A percentile compares a stretch with the other conserved stretches of the same genome.
These are phyloP conservation scores for Pandemis corylana DNA, from an alignment of 2,888 invertebrate species.

Conservation along the genomic window DNA sequence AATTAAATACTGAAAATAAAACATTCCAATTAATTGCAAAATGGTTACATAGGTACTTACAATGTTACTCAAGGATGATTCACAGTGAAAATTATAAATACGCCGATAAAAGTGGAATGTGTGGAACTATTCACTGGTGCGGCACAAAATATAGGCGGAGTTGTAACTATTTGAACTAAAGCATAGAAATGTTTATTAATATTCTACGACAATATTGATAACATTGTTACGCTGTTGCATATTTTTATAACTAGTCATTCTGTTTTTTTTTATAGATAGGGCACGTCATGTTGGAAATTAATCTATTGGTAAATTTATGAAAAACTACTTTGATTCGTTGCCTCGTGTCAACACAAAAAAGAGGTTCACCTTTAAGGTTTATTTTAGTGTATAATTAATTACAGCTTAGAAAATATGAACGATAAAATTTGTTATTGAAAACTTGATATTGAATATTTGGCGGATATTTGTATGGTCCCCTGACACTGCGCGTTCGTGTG, in stretches of 20 bases:
- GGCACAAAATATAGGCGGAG: slow-evolving; percentile 26
- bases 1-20: no score
- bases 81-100: slow-evolving; percentile 20
- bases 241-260: slow-evolving; percentile 10
- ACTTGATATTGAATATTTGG: no score
- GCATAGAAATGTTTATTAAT: slow-evolving; percentile 6
- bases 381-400: no score
- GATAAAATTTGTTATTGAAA: no score
- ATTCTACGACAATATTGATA: slow-evolving; percentile 11
- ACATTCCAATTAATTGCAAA: no score
- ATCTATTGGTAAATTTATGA: neutral
- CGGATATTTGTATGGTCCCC: no score
- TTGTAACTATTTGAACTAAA: slow-evolving; percentile 19
- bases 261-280: neutral
- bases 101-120: slow-evolving; percentile 29
- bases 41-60: neutral
- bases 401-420: no score
- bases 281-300: neutral
- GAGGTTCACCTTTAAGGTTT: no score
- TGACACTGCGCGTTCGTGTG: no score
- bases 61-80: slow-evolving; percentile 13
- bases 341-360: neutral
- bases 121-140: slow-evolving; percentile 26
- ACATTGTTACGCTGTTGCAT: neutral
- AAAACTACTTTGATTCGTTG: neutral